These are phyloP conservation scores for Drosophila oshimai DNA, from an alignment of 1,140 invertebrate species.

Conservation along the genomic window DNA sequence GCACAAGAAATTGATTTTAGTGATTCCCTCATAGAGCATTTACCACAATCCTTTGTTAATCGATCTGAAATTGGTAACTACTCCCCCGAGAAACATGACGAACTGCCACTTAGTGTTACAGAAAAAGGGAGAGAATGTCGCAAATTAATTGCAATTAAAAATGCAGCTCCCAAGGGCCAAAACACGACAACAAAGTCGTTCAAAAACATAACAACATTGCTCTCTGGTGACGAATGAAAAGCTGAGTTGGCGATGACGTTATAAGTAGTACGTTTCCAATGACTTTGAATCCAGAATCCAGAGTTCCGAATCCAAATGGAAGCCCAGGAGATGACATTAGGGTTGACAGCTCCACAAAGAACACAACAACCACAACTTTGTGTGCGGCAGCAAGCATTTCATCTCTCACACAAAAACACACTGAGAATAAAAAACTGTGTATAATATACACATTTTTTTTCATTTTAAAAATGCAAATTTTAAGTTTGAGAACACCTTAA, in stretches of 20 bases:
- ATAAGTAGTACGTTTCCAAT: slow-evolving; percentile 9
- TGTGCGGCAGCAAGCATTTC: slow-evolving; percentile 58
- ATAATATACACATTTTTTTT: no score
- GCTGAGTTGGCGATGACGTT: no score
- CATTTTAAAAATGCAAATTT: no score
- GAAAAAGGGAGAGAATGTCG: slow-evolving; percentile 8
- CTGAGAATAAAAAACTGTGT: no score
- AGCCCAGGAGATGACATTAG: slow-evolving; percentile 55
- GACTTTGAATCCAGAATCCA: slow-evolving; percentile 6
- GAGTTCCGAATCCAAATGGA: neutral
- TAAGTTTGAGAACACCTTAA: no score
- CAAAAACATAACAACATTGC: neutral
- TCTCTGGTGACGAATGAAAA: slow-evolving; percentile 7
- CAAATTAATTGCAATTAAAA: slow-evolving; percentile 71
- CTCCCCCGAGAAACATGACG: neutral
- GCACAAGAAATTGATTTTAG: neutral
- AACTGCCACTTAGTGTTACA: slow-evolving; percentile 18
- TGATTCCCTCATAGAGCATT: neutral
- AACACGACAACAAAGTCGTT: neutral
- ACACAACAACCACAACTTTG: slow-evolving; percentile 54
- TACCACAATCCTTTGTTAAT: slow-evolving; percentile 18
- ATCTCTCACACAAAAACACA: slow-evolving; percentile 39
- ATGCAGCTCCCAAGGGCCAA: slow-evolving; percentile 22
- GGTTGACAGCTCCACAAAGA: slow-evolving; percentile 59
- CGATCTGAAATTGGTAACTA: slow-evolving; percentile 3